Base-by-base conservation (phyloP, 2,888 invertebrate species). In the Eupsilia transversa region DNA sequence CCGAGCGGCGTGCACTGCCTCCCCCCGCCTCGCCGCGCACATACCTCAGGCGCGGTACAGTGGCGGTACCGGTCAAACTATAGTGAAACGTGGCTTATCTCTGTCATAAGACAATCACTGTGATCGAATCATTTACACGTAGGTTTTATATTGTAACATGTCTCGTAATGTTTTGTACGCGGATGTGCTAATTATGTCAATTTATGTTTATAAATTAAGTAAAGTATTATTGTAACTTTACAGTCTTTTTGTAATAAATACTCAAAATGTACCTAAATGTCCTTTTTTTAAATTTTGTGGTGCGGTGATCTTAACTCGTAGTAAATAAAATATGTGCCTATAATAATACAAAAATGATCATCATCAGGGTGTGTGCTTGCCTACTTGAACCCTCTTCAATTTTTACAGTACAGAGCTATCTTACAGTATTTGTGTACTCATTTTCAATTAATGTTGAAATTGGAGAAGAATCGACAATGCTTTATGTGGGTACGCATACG, bases 61-160 rank as follows among this genome's bases (percentile, higher is more conserved):
- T 1, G 9, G 38, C 9, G 9, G 38, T 38, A 0, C 10, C 9
- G 9, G 38, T 38, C 38, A 38, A 38, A 38, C 38, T 43, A 9
- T 3, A 46, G 54, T 76, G 61, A 77, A 67, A 85, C 82, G 63
- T 72, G 82, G 57, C 82, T 85, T 82, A 82, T 85, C 81, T 74
- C 70, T 67, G 72, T 72, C 69, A 30, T 63, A 41, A 23, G 52
- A 69, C 52, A 70, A 63, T 56, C 72, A 72, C 82, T 87, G 88
- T 87, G 88, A 87, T 86, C 76, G 64, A 80, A 33, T 78, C 66
- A 76, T 82, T 71, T 79, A 81, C 72, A 85, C 67, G 41, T 82
- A 84, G 72, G 59, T 85, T 82, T 82, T 85, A 70, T 82, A 74
- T 38, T 67, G 78, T 74, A 77, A 64, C 57, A 74, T 33, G 46